Evolutionary conservation across 2,888 invertebrate species (phyloP).

Genomic region (Drosophila neonasuta): DNA sequence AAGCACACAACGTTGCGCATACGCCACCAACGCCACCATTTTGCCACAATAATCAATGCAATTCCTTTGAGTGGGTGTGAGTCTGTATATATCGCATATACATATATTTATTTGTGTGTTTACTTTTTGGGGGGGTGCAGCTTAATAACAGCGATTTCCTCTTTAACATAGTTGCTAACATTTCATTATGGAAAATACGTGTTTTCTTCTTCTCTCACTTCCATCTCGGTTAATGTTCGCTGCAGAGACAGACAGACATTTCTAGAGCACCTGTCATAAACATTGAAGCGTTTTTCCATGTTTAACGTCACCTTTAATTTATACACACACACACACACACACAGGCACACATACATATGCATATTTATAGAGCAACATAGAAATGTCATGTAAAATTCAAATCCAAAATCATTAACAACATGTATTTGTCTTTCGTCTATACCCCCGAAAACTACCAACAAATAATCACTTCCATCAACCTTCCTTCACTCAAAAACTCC

Average conservation of each 20-base stretch:
- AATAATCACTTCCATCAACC: background rate
- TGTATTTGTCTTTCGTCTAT: constrained; percentile 59
- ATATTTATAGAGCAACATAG: constrained; percentile 1
- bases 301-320: constrained; percentile 46
- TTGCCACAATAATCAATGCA: constrained; percentile 25
- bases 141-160: constrained; percentile 46
- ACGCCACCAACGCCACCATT: constrained; percentile 19
- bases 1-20: constrained; percentile 33
- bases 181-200: constrained; percentile 55
- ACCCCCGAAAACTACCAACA: constrained; percentile 3
- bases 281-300: constrained; percentile 56
- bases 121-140: constrained; percentile 23
- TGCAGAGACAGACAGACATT: constrained; percentile 13
- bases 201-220: constrained; percentile 25
- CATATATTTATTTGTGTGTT: constrained; percentile 7
- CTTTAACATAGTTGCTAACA: constrained; percentile 29
- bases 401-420: constrained; percentile 54
- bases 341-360: constrained; percentile 7
- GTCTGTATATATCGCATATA: background rate
- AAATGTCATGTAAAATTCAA: constrained; percentile 19
- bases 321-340: constrained; percentile 4
- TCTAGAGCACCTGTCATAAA: constrained; percentile 54
- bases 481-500: background rate
- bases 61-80: constrained; percentile 2
- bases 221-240: constrained; percentile 8